Evolutionary conservation across 2,797 vertebrate genomes (phyloP).

Genomic region (Protosalanx chinensis): DNA sequence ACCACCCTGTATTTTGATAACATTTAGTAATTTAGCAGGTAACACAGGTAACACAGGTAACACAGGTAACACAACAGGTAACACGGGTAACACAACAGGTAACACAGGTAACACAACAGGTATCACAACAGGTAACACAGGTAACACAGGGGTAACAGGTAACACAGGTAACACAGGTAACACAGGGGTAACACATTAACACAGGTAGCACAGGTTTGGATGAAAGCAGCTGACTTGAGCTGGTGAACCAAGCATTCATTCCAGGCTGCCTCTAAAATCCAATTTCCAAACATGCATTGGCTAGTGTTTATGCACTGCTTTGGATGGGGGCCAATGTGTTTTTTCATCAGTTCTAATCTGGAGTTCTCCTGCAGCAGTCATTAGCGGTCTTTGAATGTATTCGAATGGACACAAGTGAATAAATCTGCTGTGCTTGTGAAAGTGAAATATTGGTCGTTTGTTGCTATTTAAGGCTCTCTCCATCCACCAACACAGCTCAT

Average conservation of each 20-base stretch:
- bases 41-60: not conserved
- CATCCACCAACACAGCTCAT: slow-evolving; percentile 32
- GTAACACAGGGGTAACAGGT: too few relatives aligned
- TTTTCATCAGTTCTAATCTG: slow-evolving; percentile 48
- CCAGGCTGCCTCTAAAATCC: slow-evolving; percentile 39
- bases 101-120: too few relatives aligned
- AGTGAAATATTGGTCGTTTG: too few relatives aligned
- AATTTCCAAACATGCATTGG: slow-evolving; percentile 38
- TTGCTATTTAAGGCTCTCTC: slow-evolving; percentile 10
- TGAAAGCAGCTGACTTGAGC: slow-evolving; percentile 29
- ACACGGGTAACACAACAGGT: too few relatives aligned
- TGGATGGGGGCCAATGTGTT: slow-evolving; percentile 21
- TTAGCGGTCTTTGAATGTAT: slow-evolving; percentile 50
- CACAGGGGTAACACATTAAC: not conserved
- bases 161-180: too few relatives aligned
- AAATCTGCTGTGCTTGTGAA: slow-evolving; percentile 45
- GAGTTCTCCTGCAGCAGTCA: slow-evolving; percentile 48
- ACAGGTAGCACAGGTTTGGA: slow-evolving; percentile 11
- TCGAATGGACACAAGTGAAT: slow-evolving; percentile 53
- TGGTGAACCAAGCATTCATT: slow-evolving; percentile 40
- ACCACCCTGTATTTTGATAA: not conserved
- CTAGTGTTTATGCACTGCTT: slow-evolving; percentile 48
- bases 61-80: not conserved
- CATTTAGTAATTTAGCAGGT: not conserved
- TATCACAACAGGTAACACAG: too few relatives aligned